phyloP scores from a whole-genome alignment of 2,113 vertebrate genomes.

The Craseonycteris thonglongyai region DNA sequence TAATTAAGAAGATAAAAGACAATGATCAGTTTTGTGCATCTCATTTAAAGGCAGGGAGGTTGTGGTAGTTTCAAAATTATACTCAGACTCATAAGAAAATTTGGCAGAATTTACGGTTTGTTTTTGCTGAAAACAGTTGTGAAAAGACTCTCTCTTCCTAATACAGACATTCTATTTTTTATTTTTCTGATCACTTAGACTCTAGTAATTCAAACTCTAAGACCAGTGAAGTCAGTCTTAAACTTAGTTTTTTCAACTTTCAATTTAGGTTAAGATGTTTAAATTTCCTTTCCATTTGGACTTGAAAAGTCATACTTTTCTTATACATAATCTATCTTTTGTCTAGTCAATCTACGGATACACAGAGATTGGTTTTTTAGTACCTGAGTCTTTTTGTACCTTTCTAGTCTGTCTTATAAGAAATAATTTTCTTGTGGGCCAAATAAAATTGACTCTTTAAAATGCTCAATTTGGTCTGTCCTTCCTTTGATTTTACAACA shows the following conservation, averaged over 20 bases:
- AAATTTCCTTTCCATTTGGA: not conserved
- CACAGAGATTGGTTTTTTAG: not conserved
- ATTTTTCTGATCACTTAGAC: not conserved
- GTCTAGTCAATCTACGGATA: not conserved
- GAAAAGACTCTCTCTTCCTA: not conserved
- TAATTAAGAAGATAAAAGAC: not conserved
- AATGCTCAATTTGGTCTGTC: not conserved
- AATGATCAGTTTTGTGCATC: not conserved
- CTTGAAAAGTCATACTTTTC: not conserved
- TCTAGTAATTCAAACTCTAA: not conserved
- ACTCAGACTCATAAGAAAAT: not conserved
- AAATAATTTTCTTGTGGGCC: conserved; percentile 8
- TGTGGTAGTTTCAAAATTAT: not conserved
- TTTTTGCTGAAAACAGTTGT: not conserved
- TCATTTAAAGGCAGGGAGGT: not conserved
- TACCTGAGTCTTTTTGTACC: not conserved
- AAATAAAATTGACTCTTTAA: conserved; percentile 48
- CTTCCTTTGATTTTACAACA: conserved; percentile 1
- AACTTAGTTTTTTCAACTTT: not conserved
- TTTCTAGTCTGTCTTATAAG: conserved; percentile 5
- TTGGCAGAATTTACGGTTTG: not conserved
- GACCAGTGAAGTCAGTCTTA: not conserved
- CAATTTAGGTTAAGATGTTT: not conserved
- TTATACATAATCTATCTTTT: not conserved
- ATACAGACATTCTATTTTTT: not conserved